Evolutionary conservation across 2,888 invertebrate species (phyloP).

Genomic region (Thecocarcelia acutangulata): DNA sequence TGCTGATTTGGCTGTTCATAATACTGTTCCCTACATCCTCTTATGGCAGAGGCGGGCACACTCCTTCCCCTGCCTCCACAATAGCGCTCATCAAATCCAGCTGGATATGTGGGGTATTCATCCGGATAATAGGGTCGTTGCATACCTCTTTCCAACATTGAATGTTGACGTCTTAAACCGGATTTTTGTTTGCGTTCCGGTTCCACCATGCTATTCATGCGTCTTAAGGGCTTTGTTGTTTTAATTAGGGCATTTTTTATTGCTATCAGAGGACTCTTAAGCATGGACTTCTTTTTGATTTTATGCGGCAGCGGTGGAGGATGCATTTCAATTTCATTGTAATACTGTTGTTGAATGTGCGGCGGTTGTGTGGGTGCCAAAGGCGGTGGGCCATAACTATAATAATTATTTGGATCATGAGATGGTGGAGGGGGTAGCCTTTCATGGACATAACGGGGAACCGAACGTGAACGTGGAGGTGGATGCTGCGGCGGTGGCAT

Average conservation of each 20-base stretch:
- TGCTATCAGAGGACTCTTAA: slow-evolving; percentile 80
- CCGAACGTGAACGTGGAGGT: slow-evolving; percentile 73
- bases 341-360: slow-evolving; percentile 74
- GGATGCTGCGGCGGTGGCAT: slow-evolving; percentile 76
- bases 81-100: slow-evolving; percentile 76
- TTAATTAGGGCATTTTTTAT: slow-evolving; percentile 81
- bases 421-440: slow-evolving; percentile 69
- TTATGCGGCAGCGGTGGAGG: slow-evolving; percentile 78
- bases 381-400: slow-evolving; percentile 72
- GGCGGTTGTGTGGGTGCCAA: slow-evolving; percentile 68
- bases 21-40: slow-evolving; percentile 72
- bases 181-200: slow-evolving; percentile 78
- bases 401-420: slow-evolving; percentile 76
- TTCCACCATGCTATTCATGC: slow-evolving; percentile 81
- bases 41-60: slow-evolving; percentile 64
- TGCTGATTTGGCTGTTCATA: slow-evolving; percentile 72
- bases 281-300: slow-evolving; percentile 80
- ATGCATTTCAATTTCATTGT: slow-evolving; percentile 73
- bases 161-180: slow-evolving; percentile 78
- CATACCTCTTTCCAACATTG: slow-evolving; percentile 80
- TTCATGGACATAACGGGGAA: slow-evolving; percentile 72
- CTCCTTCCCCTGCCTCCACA: slow-evolving; percentile 70
- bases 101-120: slow-evolving; percentile 79
- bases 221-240: slow-evolving; percentile 78
- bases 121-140: slow-evolving; percentile 80